These are phyloP conservation scores for Cerceris rybyensis DNA, from an alignment of 2,888 invertebrate genomes.

Conservation along the genomic window DNA sequence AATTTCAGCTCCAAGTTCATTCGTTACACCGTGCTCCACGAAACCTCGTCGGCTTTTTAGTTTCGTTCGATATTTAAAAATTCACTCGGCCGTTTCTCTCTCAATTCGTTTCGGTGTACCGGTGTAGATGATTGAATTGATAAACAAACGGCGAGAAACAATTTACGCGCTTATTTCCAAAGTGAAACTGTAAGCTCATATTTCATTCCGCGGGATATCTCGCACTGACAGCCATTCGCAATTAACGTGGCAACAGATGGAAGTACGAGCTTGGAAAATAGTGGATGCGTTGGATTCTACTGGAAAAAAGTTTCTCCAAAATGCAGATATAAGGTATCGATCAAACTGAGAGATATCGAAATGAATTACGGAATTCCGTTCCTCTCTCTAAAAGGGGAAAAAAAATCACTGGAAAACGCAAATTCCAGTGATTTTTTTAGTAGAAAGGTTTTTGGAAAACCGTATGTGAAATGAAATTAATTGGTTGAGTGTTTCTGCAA, in stretches of 20 bases:
- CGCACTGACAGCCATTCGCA: conserved; percentile 49
- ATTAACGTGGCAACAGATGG: conserved; percentile 48
- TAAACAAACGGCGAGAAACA: conserved; percentile 40
- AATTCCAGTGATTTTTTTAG: too few relatives aligned
- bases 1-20: background rate
- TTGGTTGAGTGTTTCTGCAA: too few relatives aligned
- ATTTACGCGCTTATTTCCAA: conserved; percentile 32
- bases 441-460: too few relatives aligned
- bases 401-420: too few relatives aligned
- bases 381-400: too few relatives aligned
- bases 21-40: too few relatives aligned
- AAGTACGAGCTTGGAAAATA: conserved; percentile 14
- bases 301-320: conserved; percentile 6
- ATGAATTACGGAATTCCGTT: background rate
- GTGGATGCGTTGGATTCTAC: background rate
- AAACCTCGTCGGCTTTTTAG: too few relatives aligned
- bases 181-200: conserved; percentile 32
- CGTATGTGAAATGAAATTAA: too few relatives aligned
- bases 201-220: conserved; percentile 44
- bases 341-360: background rate
- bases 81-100: background rate
- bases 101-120: conserved; percentile 3
- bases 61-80: background rate
- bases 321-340: background rate
- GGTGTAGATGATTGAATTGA: conserved; percentile 19